A percentile compares a stretch with the other conserved stretches of the same genome.
phyloP scores from a whole-genome alignment of 1,140 invertebrate species.

The Paracyclopina nana region DNA sequence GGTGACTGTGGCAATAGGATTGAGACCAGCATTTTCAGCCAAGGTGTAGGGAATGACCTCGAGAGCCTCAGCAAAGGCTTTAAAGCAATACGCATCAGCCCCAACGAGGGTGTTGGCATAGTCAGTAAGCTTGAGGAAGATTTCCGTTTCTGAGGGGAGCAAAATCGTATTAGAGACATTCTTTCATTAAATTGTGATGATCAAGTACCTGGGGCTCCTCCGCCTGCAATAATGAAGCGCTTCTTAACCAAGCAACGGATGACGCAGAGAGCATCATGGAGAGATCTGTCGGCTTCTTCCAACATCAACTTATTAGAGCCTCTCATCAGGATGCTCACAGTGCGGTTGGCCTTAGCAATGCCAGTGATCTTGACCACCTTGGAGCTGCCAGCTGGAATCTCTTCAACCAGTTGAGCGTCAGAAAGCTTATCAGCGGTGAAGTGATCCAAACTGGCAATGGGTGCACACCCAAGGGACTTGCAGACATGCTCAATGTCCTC shows the following conservation, averaged over 20 bases:
- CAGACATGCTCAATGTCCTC: slow-evolving; percentile 95
- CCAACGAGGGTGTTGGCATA: slow-evolving; percentile 64
- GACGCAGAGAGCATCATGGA: slow-evolving; percentile 96
- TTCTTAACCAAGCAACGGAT: slow-evolving; percentile 91
- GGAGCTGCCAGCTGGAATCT: slow-evolving; percentile 62
- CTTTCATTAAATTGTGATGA: no score
- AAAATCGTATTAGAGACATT: no score
- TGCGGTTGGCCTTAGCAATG: slow-evolving; percentile 63
- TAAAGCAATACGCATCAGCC: slow-evolving; percentile 79
- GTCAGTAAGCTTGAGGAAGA: slow-evolving; percentile 61
- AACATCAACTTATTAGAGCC: slow-evolving; percentile 91
- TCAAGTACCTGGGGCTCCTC: slow-evolving; percentile 63
- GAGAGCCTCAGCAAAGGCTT: slow-evolving; percentile 81
- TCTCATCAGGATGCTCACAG: slow-evolving; percentile 77
- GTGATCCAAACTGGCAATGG: slow-evolving; percentile 95
- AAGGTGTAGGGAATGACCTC: slow-evolving; percentile 93
- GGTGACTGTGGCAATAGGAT: slow-evolving; percentile 89
- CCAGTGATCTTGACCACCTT: slow-evolving; percentile 84
- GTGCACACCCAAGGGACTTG: slow-evolving; percentile 50
- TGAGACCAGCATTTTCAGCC: slow-evolving; percentile 98
- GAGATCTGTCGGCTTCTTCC: slow-evolving; percentile 81
- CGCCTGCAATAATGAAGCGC: slow-evolving; percentile 65
- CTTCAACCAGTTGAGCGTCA: slow-evolving; percentile 81
- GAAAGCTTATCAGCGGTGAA: slow-evolving; percentile 79
- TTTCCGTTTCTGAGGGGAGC: slow-evolving; percentile 50